Conservation (phyloP, 2,113 vertebrate species). For the Cricetomys ansorgei region DNA sequence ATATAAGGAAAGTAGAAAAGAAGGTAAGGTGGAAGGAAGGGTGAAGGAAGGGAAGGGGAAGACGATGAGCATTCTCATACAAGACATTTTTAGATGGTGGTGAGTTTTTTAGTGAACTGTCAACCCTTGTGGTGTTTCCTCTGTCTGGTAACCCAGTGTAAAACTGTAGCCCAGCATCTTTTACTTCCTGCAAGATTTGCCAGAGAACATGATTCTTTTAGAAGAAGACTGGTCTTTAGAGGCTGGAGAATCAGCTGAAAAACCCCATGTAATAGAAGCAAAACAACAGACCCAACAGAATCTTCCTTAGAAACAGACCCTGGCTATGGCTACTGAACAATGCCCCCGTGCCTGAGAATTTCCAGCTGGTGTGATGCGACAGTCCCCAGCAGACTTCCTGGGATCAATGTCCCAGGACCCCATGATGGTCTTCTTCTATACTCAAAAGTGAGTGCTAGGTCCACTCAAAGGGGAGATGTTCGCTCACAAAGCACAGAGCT, state of each 20-base stretch:
- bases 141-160: neutral
- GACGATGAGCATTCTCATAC: neutral
- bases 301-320: neutral
- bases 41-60: neutral
- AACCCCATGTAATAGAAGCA: constrained; percentile 10
- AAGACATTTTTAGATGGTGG: constrained; percentile 23
- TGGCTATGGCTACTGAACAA: constrained; percentile 19
- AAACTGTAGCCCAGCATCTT: neutral
- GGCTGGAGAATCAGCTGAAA: neutral
- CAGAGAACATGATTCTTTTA: neutral
- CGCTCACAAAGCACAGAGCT: neutral
- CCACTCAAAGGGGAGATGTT: neutral
- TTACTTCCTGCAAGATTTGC: neutral
- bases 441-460: too few relatives aligned
- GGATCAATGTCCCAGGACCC: neutral
- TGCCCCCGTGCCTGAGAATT: neutral
- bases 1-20: neutral
- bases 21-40: too few relatives aligned
- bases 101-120: neutral
- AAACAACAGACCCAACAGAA: neutral
- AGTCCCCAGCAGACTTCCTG: neutral
- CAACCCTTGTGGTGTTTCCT: neutral
- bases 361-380: neutral
- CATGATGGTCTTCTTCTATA: neutral
- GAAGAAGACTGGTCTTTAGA: neutral